Conservation (phyloP, 1,140 invertebrate genomes). For the Copidosoma floridanum region DNA sequence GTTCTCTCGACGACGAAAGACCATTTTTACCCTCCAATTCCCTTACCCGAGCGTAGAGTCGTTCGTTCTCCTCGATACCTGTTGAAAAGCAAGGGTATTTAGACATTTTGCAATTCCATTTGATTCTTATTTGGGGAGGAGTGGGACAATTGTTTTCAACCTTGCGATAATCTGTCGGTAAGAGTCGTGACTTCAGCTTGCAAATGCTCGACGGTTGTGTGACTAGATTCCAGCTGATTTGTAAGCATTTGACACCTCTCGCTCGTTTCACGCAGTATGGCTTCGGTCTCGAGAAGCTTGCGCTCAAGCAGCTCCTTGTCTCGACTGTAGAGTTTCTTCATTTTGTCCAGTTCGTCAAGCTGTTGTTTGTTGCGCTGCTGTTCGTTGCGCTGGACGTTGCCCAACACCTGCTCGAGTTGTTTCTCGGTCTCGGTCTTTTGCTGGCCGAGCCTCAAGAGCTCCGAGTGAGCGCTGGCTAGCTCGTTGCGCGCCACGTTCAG, state of each 20-base stretch:
- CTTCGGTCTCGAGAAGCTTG: slow-evolving; percentile 63
- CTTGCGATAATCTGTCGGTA: slow-evolving; percentile 61
- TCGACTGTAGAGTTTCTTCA: slow-evolving; percentile 63
- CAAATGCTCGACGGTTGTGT: slow-evolving; percentile 54
- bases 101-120: not conserved
- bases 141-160: slow-evolving; percentile 25
- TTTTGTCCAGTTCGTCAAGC: slow-evolving; percentile 64
- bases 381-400: slow-evolving; percentile 68
- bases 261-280: slow-evolving; percentile 62
- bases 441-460: slow-evolving; percentile 69
- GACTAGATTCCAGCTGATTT: slow-evolving; percentile 64
- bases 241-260: slow-evolving; percentile 64
- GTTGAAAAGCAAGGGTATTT: slow-evolving; percentile 12
- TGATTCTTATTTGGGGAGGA: no score
- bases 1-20: slow-evolving; percentile 56
- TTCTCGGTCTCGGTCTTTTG: slow-evolving; percentile 68
- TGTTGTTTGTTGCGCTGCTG: slow-evolving; percentile 71
- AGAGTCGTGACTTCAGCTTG: slow-evolving; percentile 48
- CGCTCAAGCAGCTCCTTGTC: slow-evolving; percentile 67
- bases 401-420: slow-evolving; percentile 70
- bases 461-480: slow-evolving; percentile 61
- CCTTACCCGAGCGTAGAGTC: slow-evolving; percentile 66
- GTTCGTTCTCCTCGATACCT: slow-evolving; percentile 75
- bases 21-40: slow-evolving; percentile 66
- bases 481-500: slow-evolving; percentile 49